Evolutionary conservation across 1,140 invertebrate species (phyloP), one percentile per base, ranked within the genome.

Genomic region (Acromyrmex charruanus): DNA sequence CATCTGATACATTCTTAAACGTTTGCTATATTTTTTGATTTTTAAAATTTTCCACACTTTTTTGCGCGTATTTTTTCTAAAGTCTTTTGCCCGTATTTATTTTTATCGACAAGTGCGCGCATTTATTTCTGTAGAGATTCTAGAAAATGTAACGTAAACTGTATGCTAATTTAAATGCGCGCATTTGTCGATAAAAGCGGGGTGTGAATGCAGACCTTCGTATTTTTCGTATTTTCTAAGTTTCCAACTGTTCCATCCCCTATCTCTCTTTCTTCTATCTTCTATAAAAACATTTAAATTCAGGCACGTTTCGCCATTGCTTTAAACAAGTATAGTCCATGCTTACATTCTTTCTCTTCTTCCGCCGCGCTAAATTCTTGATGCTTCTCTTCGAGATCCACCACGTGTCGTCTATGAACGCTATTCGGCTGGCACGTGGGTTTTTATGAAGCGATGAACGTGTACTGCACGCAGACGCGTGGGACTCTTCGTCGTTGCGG

Each of bases 381-480:
- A 82, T 61, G 80, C 49, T 51, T 63, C 80, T 74, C 49, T 69
- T 75, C 55, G 53, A 31, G 21, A 80, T 35, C 49, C 75, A 68
- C 59, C 82, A 44, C 61, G 84, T 80, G 84, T 80, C 61, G 59
- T 4, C 59, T 39, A 66, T 72, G 44, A 66, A 59, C 44, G 58
- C 25, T 79, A 65, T 85, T 77, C 74, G 44, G 58, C 1, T 16
- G 51, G 75, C 84, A 85, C 75, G 63, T 80, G 84, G 61, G n/a
- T 84, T 84, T 75, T 84, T 84, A 84, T 74, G 35, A 28, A 63
- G n/a, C 55, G 39, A 63, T 51, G 69, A 75, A 84, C 69, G 80
- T 84, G 80, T 84, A 25, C 28, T 51, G 80, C 69, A 84, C 80
- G 55, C 69, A 84, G 80, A 84, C 55, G 55, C 80, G 9, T 35